Base-by-base conservation (phyloP, 2,113 vertebrate genomes). In the Podocnemis expansa region DNA sequence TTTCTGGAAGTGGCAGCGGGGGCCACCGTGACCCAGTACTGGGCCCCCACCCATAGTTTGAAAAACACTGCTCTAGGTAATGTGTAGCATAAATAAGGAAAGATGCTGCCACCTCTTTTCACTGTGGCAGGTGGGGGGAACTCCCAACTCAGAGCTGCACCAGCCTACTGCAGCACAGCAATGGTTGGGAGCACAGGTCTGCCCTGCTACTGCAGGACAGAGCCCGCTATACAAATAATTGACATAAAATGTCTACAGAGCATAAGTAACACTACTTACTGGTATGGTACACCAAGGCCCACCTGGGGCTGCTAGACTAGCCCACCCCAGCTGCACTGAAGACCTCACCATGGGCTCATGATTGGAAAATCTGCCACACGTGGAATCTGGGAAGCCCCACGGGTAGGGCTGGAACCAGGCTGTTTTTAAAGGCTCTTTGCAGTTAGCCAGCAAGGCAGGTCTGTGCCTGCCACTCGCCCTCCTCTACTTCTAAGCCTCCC, bases 191-290 rank as follows among this genome's bases (percentile, higher is more conserved):
- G 22, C 21, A 41, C 41, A 7, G 41, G 22, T 31, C 43, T 49
- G 81, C 81, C 56, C 56, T 63, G 56, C 43, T 83, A 47, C 82
- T 2, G 22, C 24, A 25, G 73, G 73, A 27, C 41, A 75, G 13
- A 49, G 55, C 31, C 82, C 41, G 43, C 60, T 25, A 38, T 67
- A 54, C 41, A 10, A 12, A 25, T 89, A 85, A 85, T 38, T 95
- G 96, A 97, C 97, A 96, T 96, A 96, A 96, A 95, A 97, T 96
- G 97, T 96, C 96, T 97, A 97, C 97, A 90, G 49, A 43, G 43
- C 60, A 31, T 97, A 96, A 94, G 94, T 97, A 95, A 96, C 96
- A 91, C 88, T 96, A 97, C 96, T 95, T 96, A 97, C 89, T 86
- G 89, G 82, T 97, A 25, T 13, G n/a, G 0, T 27, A 47, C n/a